Base-by-base conservation (phyloP, 2,888 invertebrate genomes). In the Orgyia antiqua region DNA sequence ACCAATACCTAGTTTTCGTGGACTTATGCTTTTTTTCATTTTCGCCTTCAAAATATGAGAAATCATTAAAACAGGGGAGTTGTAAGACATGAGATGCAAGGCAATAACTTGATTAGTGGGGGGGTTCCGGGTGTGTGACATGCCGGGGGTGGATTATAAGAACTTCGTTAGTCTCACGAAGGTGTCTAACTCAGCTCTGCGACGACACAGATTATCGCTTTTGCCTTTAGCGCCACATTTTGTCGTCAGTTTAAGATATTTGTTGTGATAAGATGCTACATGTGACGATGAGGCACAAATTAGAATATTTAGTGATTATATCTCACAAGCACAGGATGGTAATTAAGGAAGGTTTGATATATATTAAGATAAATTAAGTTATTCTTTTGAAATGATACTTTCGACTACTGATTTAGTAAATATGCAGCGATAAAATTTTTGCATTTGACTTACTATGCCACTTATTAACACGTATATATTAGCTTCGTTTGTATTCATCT, bases 81-180 rank as follows among this genome's bases (percentile, higher is more conserved):
- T 58, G 49, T 57, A 71, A 76, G 76, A 71, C 74, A 67, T 67
- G 75, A 73, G 77, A 79, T 76, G 75, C 75, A 68, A 61, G 68
- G 72, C 72, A 71, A 73, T 82, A 83, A 84, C 77, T 79, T 66
- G 69, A 82, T 83, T 82, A 83, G 61, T 51, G 56, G 40, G 57
- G 39, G 51, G 51, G 51, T 34, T 51, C 51, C 49, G 53, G 54
- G 54, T 58, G 55, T 27, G 43, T 28, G 19, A 36, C 41, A 39
- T 28, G 51, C 55, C 51, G 55, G 57, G 60, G 61, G 58, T 65
- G 73, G 82, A 78, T 82, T 80, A 77, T 74, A 77, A 78, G 82
- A 83, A 84, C 83, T 83, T 84, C 79, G 82, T 83, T 83, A 84
- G 79, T 65, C 73, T 73, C 71, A 56, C 71, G 76, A 68, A 82